Evolutionary conservation across 2,888 invertebrate genomes (phyloP), one percentile per base, ranked within the genome.

Genomic region (Scaptodrosophila latifasciaeformis): DNA sequence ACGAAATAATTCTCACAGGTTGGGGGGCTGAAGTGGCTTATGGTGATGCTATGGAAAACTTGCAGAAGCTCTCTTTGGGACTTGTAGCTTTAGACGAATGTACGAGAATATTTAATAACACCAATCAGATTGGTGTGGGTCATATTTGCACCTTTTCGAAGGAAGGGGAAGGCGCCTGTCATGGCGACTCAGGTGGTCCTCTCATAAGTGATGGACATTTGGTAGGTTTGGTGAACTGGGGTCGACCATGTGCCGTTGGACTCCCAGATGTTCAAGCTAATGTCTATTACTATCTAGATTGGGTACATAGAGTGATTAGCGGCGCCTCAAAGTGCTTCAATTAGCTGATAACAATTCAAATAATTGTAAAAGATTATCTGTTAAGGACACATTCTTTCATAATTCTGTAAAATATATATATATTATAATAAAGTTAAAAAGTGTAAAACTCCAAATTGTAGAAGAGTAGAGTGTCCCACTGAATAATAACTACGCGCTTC

Each of bases 131-230:
- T 1, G 89, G 87, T 49, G 85, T 88, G 19, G 87, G 89, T 0
- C 90, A 90, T 65, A 84, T 90, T 19, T 90, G 90, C 61, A 90
- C 90, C 0, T 82, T 88, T 21, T 88, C 88, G 0, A 85, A 85
- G 43, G 74, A 80, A 1, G 90, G 90, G 0, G 87, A 89, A 65
- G 90, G 90, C 0, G 87, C 67, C 3, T 82, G 80, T 40, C 70
- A 82, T 54, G 81, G 82, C 12, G 81, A 80, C 47, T 81, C 70
- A 1, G 83, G 84, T 0, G 82, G 82, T 5, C 82, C 84, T 0
- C 53, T 83, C 18, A 65, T 66, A 1, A 59, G 56, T 52, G 42
- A 78, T 19, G 75, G 62, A 1, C 45, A 46, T 1, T 49, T 83
- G 1, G 79, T 75, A n/a, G 82, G 75, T 0, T 4, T 83, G 7